phyloP scores from a whole-genome alignment of 2,888 invertebrate species.

The Drosophila yooni region DNA sequence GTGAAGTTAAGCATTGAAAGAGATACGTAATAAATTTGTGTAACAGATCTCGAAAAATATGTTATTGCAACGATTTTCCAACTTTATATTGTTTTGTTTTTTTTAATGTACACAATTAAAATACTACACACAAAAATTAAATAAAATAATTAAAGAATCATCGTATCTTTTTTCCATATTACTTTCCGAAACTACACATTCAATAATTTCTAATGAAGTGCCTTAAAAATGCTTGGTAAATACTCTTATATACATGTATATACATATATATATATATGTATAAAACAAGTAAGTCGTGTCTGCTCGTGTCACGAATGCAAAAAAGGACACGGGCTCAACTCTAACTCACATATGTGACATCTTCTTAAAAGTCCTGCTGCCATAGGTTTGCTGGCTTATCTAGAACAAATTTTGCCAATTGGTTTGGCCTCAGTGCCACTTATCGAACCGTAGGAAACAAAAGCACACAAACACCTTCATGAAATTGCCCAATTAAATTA shows the following conservation, averaged over 20 bases:
- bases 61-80: no score
- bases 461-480: slow-evolving; percentile 64
- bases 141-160: not conserved
- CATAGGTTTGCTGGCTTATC: slow-evolving; percentile 30
- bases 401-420: slow-evolving; percentile 48
- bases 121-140: not conserved
- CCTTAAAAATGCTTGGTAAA: not conserved
- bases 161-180: not conserved
- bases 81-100: no score
- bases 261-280: no score
- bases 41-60: no score
- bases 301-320: not conserved
- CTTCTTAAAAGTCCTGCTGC: not conserved
- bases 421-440: slow-evolving; percentile 44
- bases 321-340: not conserved
- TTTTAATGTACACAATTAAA: no score
- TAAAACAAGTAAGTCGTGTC: not conserved
- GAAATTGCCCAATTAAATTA: slow-evolving; percentile 81
- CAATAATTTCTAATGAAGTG: not conserved
- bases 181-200: not conserved
- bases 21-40: no score
- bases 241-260: no score
- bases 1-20: no score
- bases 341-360: not conserved
- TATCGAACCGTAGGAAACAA: slow-evolving; percentile 47